Evolutionary conservation across 2,888 invertebrate species (phyloP), one percentile per base, ranked within the genome.

Genomic region (Polyommatus iphigenia): DNA sequence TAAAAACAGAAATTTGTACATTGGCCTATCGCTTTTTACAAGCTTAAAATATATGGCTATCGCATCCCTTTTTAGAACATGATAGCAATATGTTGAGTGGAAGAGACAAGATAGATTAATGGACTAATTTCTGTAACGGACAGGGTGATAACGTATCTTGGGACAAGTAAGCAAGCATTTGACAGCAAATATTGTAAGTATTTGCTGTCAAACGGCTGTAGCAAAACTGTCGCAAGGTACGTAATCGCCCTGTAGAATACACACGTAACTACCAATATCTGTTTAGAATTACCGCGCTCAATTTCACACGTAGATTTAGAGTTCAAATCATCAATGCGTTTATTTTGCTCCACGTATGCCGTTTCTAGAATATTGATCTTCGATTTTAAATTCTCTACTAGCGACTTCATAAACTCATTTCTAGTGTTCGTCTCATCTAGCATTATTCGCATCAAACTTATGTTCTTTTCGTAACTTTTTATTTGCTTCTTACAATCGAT

Each of bases 391-490:
- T 82, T 83, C 20, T 86, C 83, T 0, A 91, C 82, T 15, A 88
- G 81, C 2, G 81, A 78, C 81, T 88, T 84, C 24, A 91, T 82
- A 5, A 84, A 79, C 7, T 79, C 79, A 81, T 92, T 92, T 77
- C 84, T 87, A 3, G 85, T 83, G 4, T 87, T 86, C 0, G 87
- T 89, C 79, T 90, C 88, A 2, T 85, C 84, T 1, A 90, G 82
- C 73, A 86, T 80, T 6, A 81, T 86, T 78, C 90, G 86, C 18
- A 93, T 83, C 5, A 83, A 59, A 73, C 84, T 81, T 78, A 93
- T 82, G 79, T 90, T 90, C 1, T 86, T 81, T 76, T 92, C 92
- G 77, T 90, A 92, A 41, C 80, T 83, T 1, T 83, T 82, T 32
- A 93, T 62, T 46, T 82, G 88, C 82, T 84, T 91, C 85, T 76